Evolutionary conservation across 2,888 invertebrate species (phyloP).

Genomic region (Ecdyonurus torrentis): DNA sequence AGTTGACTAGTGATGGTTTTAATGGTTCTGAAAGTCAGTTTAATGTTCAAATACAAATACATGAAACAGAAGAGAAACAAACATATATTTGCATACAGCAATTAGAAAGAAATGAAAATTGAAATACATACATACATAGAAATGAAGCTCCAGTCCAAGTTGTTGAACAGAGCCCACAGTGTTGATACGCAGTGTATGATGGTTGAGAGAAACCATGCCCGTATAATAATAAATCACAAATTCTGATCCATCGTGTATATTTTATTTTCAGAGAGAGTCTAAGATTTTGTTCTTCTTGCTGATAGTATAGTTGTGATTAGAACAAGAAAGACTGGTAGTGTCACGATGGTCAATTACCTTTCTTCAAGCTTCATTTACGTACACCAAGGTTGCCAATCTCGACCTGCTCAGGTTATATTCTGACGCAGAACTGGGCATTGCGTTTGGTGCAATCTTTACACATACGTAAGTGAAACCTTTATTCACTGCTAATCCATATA

Average conservation of each 20-base stretch:
- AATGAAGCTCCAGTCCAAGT: too few species aligned
- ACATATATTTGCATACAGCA: too few species aligned
- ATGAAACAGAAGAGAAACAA: too few species aligned
- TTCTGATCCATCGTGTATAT: conserved; percentile 14
- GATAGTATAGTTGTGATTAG: conserved; percentile 88
- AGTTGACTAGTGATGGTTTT: too few species aligned
- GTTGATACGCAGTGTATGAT: too few species aligned
- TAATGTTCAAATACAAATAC: too few species aligned
- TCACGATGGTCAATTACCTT: conserved; percentile 81
- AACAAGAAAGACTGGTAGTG: conserved; percentile 76
- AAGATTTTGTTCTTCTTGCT: conserved; percentile 92
- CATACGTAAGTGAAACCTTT: conserved; percentile 31
- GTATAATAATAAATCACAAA: conserved; percentile 3
- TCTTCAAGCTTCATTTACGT: conserved; percentile 87
- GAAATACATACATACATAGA: too few species aligned
- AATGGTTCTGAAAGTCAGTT: too few species aligned
- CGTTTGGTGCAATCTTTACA: conserved; percentile 58
- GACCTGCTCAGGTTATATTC: conserved; percentile 84
- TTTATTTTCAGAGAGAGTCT: conserved; percentile 70
- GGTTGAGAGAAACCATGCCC: not conserved
- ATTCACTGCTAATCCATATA: not conserved
- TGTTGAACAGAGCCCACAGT: too few species aligned
- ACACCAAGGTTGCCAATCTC: conserved; percentile 83
- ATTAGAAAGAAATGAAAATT: too few species aligned
- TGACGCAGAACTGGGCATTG: conserved; percentile 65